phyloP scores from a whole-genome alignment of 2,888 invertebrate genomes.

The Melieria omissa region DNA sequence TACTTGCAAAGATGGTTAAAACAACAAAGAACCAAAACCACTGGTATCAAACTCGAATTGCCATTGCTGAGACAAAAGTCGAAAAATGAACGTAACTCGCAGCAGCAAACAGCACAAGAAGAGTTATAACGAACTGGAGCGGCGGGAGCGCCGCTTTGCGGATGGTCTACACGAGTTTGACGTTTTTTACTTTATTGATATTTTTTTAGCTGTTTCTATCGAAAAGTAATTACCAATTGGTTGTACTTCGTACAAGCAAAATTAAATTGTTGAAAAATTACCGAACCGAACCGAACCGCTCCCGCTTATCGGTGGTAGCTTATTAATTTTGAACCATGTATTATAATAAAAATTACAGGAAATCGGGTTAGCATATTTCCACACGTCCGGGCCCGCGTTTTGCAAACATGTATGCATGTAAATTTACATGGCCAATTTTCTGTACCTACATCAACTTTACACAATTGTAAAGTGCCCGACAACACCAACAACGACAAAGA shows the following conservation, averaged over 20 bases:
- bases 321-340: background rate
- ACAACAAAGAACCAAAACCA: slow-evolving; percentile 5
- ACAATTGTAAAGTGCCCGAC: background rate
- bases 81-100: slow-evolving; percentile 1
- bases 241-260: too few relatives aligned
- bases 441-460: background rate
- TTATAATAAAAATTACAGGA: background rate
- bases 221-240: too few relatives aligned
- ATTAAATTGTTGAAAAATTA: too few relatives aligned
- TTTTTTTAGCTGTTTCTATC: too few relatives aligned
- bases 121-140: too few relatives aligned
- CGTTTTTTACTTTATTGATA: too few relatives aligned
- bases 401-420: background rate
- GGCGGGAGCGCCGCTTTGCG: too few relatives aligned
- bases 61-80: slow-evolving; percentile 24
- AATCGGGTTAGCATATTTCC: background rate
- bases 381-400: background rate
- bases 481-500: too few relatives aligned
- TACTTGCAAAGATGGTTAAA: slow-evolving; percentile 5
- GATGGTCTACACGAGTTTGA: too few relatives aligned
- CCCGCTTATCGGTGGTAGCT: too few relatives aligned
- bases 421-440: background rate
- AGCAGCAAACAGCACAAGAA: too few relatives aligned
- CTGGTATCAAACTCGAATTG: slow-evolving; percentile 26
- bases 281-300: too few relatives aligned